Conservation (phyloP, 2,113 vertebrate species). For the Platysternon megacephalum region DNA sequence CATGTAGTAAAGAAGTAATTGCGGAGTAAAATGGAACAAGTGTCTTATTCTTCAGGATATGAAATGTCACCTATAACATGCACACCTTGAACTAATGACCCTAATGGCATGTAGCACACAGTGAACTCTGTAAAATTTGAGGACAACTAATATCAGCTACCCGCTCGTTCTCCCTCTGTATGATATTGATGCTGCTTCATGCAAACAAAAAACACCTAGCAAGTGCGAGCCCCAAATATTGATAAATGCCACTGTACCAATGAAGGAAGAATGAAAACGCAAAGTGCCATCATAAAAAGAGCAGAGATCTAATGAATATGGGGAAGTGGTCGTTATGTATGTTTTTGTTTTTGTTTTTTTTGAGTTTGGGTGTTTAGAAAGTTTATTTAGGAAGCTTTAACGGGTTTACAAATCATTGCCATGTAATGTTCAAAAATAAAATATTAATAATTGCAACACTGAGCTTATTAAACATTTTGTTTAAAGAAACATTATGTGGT, state of each 20-base stretch:
- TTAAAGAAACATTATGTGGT: background rate
- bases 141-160: slow-evolving; percentile 6
- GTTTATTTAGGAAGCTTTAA: background rate
- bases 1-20: slow-evolving; percentile 38
- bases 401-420: background rate
- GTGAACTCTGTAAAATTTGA: slow-evolving; percentile 46
- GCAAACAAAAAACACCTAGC: slow-evolving; percentile 39
- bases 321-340: background rate
- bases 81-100: background rate
- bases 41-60: slow-evolving; percentile 34
- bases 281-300: background rate
- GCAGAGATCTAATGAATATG: background rate
- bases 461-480: background rate
- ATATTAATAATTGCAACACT: background rate
- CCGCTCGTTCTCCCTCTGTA: background rate
- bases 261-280: background rate
- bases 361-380: background rate
- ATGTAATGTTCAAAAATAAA: background rate
- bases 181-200: slow-evolving; percentile 15
- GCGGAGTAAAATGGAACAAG: background rate
- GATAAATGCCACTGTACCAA: background rate
- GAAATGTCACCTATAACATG: background rate
- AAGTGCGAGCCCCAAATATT: background rate
- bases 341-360: background rate
- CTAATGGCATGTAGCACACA: background rate